Base-by-base conservation (phyloP, 2,888 invertebrate species). In the Thymelicus sylvestris region DNA sequence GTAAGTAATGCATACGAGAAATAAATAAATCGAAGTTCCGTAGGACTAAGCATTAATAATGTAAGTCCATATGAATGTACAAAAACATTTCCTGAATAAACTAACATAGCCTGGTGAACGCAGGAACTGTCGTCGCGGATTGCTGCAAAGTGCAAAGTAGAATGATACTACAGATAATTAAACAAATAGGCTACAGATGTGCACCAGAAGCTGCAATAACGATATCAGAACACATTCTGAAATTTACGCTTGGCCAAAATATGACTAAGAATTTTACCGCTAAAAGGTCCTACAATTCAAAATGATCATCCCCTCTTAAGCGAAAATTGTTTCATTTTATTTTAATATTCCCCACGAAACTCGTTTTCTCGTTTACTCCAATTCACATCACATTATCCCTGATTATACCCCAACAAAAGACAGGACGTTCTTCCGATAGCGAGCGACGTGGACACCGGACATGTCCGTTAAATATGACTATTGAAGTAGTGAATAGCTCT, bases 401-500 rank as follows among this genome's bases (percentile, higher is more conserved):
- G 24, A 50, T 64, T 38, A 62, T 50, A 24, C 50, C n/a, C 31
- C 38, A 15, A 64, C 48, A 64, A 64, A 64, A 47, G 48, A 15
- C 15, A 15, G 48, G 50, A 19, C 63, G 48, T 47, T 64, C 63
- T 50, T 50, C 63, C 47, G 50, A 13, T 6, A 3, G 63, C 44
- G 47, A 47, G 19, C 47, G 39, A 60, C 7, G 24, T 13, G 62
- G 31, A 31, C 62, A 47, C 13, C 48, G 24, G 47, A 24, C 15
- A 38, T n/a, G 15, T 4, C 50, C 50, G 38, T 38, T 64, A 55
- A 65, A 65, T 65, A 41, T 39, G 19, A 65, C 65, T 55, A 65
- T 65, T 65, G 41, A 65, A 65, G 10, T 55, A 52, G 52, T 65
- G 65, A 65, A 65, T 65, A 7, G 39, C 41, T 52, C 65, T 65